phyloP scores from a whole-genome alignment of 2,797 vertebrate genomes.

The Hippopotamyrus pictus region DNA sequence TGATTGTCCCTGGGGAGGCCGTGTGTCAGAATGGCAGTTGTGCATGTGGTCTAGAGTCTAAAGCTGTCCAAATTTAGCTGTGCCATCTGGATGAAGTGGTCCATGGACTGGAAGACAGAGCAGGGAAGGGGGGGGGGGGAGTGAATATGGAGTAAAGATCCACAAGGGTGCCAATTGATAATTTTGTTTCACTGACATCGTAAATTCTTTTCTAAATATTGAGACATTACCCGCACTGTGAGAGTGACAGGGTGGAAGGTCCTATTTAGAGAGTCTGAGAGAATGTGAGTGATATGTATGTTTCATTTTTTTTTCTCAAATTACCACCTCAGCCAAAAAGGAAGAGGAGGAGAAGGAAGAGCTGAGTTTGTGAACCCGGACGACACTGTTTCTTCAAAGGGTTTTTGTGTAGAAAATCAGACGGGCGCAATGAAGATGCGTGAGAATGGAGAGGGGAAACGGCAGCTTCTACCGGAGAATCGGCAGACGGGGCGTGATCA shows the following conservation, averaged over 20 bases:
- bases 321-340: neutral
- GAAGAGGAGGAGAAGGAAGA: neutral
- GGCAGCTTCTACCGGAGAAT: neutral
- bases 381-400: neutral
- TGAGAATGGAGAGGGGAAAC: neutral
- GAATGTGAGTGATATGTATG: neutral
- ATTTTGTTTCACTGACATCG: neutral
- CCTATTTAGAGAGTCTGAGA: neutral
- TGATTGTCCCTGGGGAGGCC: neutral
- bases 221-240: neutral
- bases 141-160: neutral
- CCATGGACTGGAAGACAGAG: neutral
- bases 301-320: neutral
- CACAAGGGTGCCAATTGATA: neutral
- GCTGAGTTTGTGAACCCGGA: neutral
- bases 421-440: neutral
- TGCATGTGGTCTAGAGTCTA: neutral
- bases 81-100: constrained; percentile 9
- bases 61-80: constrained; percentile 12
- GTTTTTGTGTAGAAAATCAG: neutral
- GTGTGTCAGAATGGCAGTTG: neutral
- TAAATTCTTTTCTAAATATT: neutral
- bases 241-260: neutral
- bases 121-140: neutral
- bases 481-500: neutral